Evolutionary conservation across 2,888 invertebrate genomes (phyloP).

Genomic region (Sarcophaga subvicina): DNA sequence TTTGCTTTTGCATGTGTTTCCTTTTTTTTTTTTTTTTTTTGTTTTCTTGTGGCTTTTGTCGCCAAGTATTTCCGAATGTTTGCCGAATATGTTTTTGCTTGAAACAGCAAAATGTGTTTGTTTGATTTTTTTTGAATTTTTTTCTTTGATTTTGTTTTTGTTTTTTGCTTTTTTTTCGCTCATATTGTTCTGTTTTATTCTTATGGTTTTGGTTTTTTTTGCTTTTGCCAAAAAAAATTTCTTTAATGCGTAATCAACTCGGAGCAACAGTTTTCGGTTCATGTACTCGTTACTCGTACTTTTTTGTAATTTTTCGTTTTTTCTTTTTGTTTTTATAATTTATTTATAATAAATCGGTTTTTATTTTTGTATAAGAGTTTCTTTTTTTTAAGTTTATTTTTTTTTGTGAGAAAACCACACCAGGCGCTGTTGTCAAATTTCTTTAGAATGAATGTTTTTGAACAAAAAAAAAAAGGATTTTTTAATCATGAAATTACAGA

Average conservation of each 20-base stretch:
- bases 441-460: background rate
- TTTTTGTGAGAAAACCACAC: background rate
- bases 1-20: background rate
- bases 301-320: constrained; percentile 5
- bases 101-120: background rate
- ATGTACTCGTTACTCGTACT: constrained; percentile 55
- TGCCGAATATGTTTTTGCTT: background rate
- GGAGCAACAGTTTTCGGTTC: constrained; percentile 60
- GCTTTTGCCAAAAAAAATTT: constrained; percentile 36
- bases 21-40: constrained; percentile 2
- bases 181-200: background rate
- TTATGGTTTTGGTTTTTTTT: constrained; percentile 1
- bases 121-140: background rate
- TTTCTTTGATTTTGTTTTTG: background rate
- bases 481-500: background rate
- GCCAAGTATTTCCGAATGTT: constrained; percentile 30
- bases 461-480: background rate
- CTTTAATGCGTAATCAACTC: constrained; percentile 61
- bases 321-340: constrained; percentile 34
- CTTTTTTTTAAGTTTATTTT: background rate
- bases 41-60: constrained; percentile 39
- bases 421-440: constrained; percentile 53
- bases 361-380: constrained; percentile 1
- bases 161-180: background rate
- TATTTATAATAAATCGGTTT: background rate